Base-by-base conservation (phyloP, 1,140 invertebrate genomes). In the Adoxophyes honmai region DNA sequence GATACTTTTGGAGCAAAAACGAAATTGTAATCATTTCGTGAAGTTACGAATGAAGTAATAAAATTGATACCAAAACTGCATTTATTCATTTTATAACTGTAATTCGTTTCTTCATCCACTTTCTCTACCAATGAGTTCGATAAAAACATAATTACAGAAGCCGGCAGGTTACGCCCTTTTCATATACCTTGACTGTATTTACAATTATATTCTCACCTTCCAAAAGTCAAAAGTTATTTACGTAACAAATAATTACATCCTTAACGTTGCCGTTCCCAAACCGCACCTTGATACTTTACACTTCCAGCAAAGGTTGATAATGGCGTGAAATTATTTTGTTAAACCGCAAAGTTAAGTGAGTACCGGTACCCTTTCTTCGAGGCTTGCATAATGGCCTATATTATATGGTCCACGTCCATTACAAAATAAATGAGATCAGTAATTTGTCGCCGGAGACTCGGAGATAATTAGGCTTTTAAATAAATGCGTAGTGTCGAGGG, bases 221-320 rank as follows among this genome's bases (percentile, higher is more conserved):
- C 15, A 28, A 62, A 62, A 57, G 60, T 62, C 60, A 62, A 42
- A 57, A 57, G 60, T 57, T 34, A 21, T 53, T 62, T 62, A 54
- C 44, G 60, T 53, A 62, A 62, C 48, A 28, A 56, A 55, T 21
- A 4, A 42, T 37, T 48, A 33, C n/a, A 0, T 18, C 6, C 18
- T 52, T 34, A 14, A 48, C 18, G 11, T 21, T 33, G 14, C 42
- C n/a, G 10, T 11, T 48, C n/a, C 21, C 21, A 11, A 28, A 14
- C n/a, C 7, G 9, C 18, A 48, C 18, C 8, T 16, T 33, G 42
- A 11, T 48, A 28, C 21, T 28, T 28, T 28, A 28, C 6, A 28
- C 21, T 6, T 28, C 21, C 6, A 28, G 2, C 21, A 28, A 28
- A 28, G 21, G 42, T 48, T 18, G 42, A 48, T 48, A 21, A 21